These are phyloP conservation scores for Erebia aethiops DNA, from an alignment of 2,888 invertebrate species.

Conservation along the genomic window DNA sequence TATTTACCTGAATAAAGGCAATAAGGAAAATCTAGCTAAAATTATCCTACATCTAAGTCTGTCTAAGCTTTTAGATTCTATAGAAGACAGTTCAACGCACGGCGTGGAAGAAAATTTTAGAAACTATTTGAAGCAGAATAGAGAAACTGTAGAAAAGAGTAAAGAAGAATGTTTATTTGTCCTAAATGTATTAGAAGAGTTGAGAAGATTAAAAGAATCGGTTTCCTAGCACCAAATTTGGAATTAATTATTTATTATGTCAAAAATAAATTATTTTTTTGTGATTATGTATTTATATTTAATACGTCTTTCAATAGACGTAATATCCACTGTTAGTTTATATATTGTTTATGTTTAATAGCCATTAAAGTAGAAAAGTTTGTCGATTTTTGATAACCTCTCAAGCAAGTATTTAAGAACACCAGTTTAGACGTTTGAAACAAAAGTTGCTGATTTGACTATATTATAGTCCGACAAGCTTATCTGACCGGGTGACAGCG, in stretches of 20 bases:
- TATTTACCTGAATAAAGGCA: conserved; percentile 49
- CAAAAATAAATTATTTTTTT: too few relatives aligned
- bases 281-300: too few relatives aligned
- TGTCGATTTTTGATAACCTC: too few relatives aligned
- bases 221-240: background rate
- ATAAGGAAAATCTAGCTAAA: conserved; percentile 49
- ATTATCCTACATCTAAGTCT: conserved; percentile 57
- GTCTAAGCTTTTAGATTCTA: conserved; percentile 51
- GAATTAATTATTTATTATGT: background rate
- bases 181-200: conserved; percentile 51
- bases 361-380: too few relatives aligned
- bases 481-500: too few relatives aligned
- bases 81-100: conserved; percentile 54
- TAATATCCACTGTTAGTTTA: too few relatives aligned
- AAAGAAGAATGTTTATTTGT: conserved; percentile 53
- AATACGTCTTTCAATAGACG: too few relatives aligned
- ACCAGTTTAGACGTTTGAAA: too few relatives aligned
- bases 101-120: conserved; percentile 51
- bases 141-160: conserved; percentile 46
- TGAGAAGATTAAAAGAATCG: conserved; percentile 20
- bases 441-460: too few relatives aligned
- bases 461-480: too few relatives aligned
- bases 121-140: conserved; percentile 49
- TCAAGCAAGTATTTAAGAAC: too few relatives aligned
- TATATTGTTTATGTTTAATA: too few relatives aligned